phyloP scores from a whole-genome alignment of 2,113 vertebrate species.

The Mola mola region DNA sequence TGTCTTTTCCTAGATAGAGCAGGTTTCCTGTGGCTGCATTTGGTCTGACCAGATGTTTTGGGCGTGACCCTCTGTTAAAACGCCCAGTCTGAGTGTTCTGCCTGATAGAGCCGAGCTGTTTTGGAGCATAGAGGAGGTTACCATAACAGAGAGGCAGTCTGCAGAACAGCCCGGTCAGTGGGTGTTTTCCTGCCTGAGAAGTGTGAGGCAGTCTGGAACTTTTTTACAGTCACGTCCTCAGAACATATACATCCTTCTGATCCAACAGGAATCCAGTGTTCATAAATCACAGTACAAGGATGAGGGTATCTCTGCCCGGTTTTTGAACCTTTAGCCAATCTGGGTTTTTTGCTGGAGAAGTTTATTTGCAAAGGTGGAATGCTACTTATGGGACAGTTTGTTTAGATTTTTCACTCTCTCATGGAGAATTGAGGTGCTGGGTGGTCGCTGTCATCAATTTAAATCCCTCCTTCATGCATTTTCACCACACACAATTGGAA shows the following conservation, averaged over 20 bases:
- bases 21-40: constrained; percentile 62
- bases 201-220: constrained; percentile 46
- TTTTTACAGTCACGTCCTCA: constrained; percentile 10
- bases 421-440: constrained; percentile 19
- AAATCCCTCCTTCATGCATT: constrained; percentile 11
- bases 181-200: constrained; percentile 63
- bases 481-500: not conserved
- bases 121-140: constrained; percentile 67
- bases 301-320: constrained; percentile 1
- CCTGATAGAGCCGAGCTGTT: constrained; percentile 66
- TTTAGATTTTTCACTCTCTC: constrained; percentile 33
- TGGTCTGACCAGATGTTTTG: constrained; percentile 22
- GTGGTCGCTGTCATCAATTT: constrained; percentile 20
- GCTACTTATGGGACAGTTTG: constrained; percentile 44
- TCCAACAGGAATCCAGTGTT: constrained; percentile 4
- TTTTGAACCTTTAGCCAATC: constrained; percentile 23
- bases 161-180: constrained; percentile 33
- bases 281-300: constrained; percentile 6
- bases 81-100: constrained; percentile 53
- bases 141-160: constrained; percentile 69
- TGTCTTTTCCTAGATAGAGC: constrained; percentile 56
- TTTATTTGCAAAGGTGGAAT: constrained; percentile 53
- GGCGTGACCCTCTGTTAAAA: constrained; percentile 42
- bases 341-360: constrained; percentile 36
- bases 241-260: constrained; percentile 12